phyloP scores from a whole-genome alignment of 2,113 vertebrate species.

The Orthonyx spaldingii region DNA sequence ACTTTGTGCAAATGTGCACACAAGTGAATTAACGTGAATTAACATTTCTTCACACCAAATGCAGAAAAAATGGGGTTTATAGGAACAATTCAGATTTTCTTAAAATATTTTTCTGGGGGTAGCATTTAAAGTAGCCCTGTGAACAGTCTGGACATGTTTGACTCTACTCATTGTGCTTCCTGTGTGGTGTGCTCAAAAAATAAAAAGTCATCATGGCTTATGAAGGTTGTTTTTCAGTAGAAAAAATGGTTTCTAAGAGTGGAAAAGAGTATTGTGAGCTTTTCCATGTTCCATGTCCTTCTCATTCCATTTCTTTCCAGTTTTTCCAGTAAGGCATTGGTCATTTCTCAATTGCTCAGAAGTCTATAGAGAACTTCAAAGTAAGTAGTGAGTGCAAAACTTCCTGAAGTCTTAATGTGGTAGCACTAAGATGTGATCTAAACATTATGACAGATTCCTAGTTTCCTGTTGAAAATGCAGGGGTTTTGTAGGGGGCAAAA shows the following conservation, averaged over 20 bases:
- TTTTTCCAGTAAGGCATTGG: not conserved
- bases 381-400: not conserved
- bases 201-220: not conserved
- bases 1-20: not conserved
- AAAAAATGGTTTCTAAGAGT: not conserved
- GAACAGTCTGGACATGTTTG: not conserved
- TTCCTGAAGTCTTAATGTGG: not conserved
- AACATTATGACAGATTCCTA: not conserved
- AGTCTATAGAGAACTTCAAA: not conserved
- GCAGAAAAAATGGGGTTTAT: not conserved
- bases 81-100: not conserved
- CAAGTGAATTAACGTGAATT: not conserved
- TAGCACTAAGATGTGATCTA: not conserved
- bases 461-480: not conserved
- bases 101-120: not conserved
- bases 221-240: not conserved
- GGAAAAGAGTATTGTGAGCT: not conserved
- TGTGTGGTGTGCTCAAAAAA: not conserved
- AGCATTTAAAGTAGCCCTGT: not conserved
- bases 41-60: not conserved
- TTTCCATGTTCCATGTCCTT: not conserved
- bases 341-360: not conserved
- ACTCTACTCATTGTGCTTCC: not conserved
- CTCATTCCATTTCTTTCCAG: not conserved
- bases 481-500: not conserved